These are phyloP conservation scores for Eudyptes chrysolophus DNA, from an alignment of 2,113 vertebrate genomes.

Conservation along the genomic window DNA sequence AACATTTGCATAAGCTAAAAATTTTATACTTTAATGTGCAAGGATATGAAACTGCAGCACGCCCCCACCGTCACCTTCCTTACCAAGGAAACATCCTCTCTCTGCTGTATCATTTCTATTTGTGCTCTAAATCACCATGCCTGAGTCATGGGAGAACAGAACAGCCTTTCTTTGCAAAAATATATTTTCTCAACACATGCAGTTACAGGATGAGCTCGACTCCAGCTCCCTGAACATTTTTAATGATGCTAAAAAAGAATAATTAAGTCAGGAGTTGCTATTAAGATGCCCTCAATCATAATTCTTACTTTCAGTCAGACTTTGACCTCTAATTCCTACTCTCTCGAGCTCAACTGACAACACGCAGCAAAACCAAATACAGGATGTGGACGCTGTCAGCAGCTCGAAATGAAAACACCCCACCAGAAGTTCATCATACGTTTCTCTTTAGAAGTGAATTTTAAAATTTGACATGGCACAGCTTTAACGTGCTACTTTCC, in stretches of 20 bases:
- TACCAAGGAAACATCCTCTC: background rate
- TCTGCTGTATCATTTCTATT: background rate
- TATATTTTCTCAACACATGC: background rate
- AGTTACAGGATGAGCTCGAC: background rate
- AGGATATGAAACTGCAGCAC: background rate
- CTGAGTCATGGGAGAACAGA: slow-evolving; percentile 41
- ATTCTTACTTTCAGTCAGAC: background rate
- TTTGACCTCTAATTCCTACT: background rate
- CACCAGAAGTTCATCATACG: background rate
- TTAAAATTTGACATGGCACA: background rate
- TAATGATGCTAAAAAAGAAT: background rate
- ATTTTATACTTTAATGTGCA: background rate
- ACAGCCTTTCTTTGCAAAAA: background rate
- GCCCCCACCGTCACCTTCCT: background rate
- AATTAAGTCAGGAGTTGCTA: background rate
- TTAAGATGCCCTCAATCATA: background rate
- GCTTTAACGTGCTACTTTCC: background rate
- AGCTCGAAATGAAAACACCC: background rate
- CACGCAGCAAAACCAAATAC: background rate
- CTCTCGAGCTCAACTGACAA: background rate
- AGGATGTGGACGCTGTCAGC: background rate
- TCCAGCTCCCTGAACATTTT: background rate
- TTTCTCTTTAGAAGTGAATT: background rate
- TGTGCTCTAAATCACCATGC: background rate
- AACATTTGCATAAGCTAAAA: slow-evolving; percentile 45